These are phyloP conservation scores for Fragum fragum DNA, from an alignment of 2,888 invertebrate genomes.

Conservation along the genomic window DNA sequence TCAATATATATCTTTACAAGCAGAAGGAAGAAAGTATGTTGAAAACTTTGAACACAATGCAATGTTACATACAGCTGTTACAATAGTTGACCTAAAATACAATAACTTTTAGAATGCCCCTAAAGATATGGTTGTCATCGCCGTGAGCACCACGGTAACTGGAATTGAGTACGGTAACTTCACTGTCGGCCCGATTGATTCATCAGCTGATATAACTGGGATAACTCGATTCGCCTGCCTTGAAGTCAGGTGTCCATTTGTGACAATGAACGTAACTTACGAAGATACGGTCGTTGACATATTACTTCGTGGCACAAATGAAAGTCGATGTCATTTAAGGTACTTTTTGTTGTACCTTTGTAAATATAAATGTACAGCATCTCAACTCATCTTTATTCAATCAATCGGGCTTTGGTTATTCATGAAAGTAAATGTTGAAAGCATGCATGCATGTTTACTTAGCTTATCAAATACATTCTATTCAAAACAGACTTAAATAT, in stretches of 20 bases:
- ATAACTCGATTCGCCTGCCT: background rate
- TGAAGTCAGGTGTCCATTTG: slow-evolving; percentile 14
- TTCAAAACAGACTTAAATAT: background rate
- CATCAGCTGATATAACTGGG: background rate
- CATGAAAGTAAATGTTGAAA: background rate
- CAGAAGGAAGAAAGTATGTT: too few relatives aligned
- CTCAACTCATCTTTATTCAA: too few relatives aligned
- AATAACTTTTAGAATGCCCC: background rate
- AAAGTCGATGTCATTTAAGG: background rate
- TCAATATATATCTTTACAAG: too few relatives aligned
- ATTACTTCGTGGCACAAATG: background rate
- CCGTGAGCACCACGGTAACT: background rate
- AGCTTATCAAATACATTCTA: background rate
- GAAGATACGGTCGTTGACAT: background rate
- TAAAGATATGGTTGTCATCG: background rate
- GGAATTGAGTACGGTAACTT: slow-evolving; percentile 8
- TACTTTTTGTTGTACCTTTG: too few relatives aligned
- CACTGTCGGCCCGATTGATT: slow-evolving; percentile 4
- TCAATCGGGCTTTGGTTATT: background rate
- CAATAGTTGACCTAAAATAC: too few relatives aligned
- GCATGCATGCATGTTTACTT: background rate
- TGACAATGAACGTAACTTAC: background rate
- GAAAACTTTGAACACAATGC: too few relatives aligned
- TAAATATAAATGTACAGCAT: too few relatives aligned
- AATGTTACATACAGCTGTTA: too few relatives aligned